Conservation (phyloP, 2,113 vertebrate genomes). For the Sterna hirundo region DNA sequence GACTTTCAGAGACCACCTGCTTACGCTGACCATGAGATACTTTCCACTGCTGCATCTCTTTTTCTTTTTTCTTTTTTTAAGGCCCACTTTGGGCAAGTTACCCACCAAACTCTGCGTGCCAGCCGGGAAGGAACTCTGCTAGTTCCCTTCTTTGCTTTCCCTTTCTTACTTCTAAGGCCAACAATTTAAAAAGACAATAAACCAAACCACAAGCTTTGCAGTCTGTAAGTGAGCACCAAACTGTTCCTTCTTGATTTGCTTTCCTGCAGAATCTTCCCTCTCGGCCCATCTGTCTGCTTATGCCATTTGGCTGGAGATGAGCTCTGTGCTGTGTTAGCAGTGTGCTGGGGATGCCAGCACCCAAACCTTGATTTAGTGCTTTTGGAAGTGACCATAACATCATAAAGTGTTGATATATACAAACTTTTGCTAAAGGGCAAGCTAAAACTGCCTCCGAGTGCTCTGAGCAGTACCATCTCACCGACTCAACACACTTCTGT, state of each 20-base stretch:
- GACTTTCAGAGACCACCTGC: neutral
- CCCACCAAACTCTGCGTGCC: rapidly evolving
- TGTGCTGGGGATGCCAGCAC: neutral
- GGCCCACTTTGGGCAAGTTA: too few relatives aligned
- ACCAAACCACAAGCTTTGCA: neutral
- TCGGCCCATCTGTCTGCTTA: neutral
- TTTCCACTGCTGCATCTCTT: neutral
- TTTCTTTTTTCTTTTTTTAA: neutral
- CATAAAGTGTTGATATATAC: neutral
- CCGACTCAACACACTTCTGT: neutral
- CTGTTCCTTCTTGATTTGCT: neutral
- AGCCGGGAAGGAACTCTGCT: neutral
- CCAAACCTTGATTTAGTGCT: neutral
- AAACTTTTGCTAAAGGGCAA: neutral
- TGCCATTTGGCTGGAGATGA: neutral
- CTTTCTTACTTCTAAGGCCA: neutral
- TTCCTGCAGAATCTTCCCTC: neutral
- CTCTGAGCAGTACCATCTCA: neutral
- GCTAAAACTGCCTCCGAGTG: neutral
- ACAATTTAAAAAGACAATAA: neutral
- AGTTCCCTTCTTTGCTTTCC: neutral
- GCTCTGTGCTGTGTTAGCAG: neutral
- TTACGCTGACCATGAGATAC: neutral
- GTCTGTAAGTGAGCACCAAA: neutral
- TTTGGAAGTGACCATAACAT: neutral